Conservation (phyloP, 2,888 invertebrate genomes). For the Conomelus anceps region DNA sequence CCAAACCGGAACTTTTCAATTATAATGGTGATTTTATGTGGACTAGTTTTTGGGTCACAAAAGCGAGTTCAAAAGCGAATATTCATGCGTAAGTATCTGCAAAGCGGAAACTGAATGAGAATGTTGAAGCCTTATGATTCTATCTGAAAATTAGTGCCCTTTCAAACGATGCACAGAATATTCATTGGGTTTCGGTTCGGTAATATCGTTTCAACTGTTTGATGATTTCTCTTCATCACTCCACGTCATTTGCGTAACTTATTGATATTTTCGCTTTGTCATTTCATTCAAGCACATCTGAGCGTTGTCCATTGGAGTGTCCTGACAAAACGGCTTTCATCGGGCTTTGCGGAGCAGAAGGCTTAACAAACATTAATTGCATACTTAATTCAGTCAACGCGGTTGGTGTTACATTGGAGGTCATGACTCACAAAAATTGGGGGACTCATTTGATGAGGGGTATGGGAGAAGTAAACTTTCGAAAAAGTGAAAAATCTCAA, state of each 20-base stretch:
- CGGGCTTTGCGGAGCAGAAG: not conserved
- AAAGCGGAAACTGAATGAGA: not conserved
- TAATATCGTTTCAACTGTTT: not conserved
- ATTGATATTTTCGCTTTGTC: not conserved
- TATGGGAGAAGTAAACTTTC: too few species aligned
- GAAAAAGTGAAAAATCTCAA: too few species aligned
- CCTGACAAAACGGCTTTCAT: not conserved
- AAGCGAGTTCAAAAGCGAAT: not conserved
- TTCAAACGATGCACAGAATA: not conserved
- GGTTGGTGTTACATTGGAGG: not conserved
- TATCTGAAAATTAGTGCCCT: not conserved
- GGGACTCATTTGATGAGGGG: too few species aligned
- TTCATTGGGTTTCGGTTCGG: not conserved
- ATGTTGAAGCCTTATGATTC: not conserved
- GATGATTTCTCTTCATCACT: not conserved
- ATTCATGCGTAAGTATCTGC: not conserved
- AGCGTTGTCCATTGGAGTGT: not conserved
- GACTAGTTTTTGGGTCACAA: not conserved
- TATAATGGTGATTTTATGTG: not conserved
- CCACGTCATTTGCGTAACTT: not conserved
- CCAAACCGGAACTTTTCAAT: not conserved
- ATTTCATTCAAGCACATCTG: not conserved
- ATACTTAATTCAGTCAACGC: not conserved
- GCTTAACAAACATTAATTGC: not conserved
- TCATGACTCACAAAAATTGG: too few species aligned